Evolutionary conservation across 2,113 vertebrate species (phyloP).

Genomic region (Dinomys branickii): DNA sequence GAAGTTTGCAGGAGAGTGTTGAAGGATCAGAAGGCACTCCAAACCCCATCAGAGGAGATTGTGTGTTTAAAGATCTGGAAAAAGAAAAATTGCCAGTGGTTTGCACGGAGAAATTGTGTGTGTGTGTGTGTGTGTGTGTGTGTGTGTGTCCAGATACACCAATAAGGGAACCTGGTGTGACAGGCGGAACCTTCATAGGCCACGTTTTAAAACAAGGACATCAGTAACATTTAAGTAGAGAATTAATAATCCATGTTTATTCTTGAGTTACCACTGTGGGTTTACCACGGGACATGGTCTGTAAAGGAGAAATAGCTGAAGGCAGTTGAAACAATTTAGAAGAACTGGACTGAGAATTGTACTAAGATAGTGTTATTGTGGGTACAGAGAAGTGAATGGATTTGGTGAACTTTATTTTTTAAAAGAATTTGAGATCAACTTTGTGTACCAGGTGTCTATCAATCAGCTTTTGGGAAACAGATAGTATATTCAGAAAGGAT

Average conservation of each 20-base stretch:
- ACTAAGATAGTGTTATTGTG: not conserved
- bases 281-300: not conserved
- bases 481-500: not conserved
- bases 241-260: not conserved
- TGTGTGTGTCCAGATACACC: too few relatives aligned
- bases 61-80: not conserved
- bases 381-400: not conserved
- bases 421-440: slow-evolving; percentile 15
- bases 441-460: not conserved
- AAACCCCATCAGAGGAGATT: fast-evolving
- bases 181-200: not conserved
- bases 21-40: not conserved
- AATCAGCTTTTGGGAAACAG: not conserved
- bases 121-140: not conserved
- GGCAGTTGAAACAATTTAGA: not conserved
- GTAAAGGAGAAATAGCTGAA: not conserved
- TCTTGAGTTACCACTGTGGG: not conserved
- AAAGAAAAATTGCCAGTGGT: not conserved
- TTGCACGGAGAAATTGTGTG: not conserved
- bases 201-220: not conserved
- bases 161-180: not conserved
- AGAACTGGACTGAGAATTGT: not conserved
- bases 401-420: not conserved
- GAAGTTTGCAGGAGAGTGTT: not conserved
- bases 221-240: not conserved